These are phyloP conservation scores for Hypercompe scribonia DNA, from an alignment of 2,888 invertebrate species.

Conservation along the genomic window DNA sequence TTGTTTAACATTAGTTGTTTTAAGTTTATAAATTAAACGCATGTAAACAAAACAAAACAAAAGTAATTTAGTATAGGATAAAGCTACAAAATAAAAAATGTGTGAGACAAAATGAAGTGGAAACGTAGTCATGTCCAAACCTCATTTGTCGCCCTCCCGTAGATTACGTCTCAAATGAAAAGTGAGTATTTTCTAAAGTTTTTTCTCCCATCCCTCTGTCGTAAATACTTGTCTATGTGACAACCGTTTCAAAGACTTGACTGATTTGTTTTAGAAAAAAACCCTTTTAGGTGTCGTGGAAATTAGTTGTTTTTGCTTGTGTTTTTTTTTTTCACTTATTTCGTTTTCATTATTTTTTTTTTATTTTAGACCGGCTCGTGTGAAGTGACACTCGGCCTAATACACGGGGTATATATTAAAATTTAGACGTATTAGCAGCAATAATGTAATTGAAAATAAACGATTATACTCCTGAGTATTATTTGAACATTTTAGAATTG, in stretches of 20 bases:
- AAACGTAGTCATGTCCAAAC: slow-evolving; percentile 77
- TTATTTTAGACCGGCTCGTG: not conserved
- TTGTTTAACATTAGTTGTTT: no score
- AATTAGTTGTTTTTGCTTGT: slow-evolving; percentile 42
- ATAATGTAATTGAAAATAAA: no score
- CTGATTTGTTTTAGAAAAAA: slow-evolving; percentile 72
- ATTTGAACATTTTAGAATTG: no score
- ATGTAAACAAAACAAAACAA: not conserved
- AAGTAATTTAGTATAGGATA: slow-evolving; percentile 33
- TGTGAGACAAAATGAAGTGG: slow-evolving; percentile 56
- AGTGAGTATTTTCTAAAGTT: slow-evolving; percentile 77
- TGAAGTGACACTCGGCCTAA: no score
- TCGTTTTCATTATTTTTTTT: not conserved
- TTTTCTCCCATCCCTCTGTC: slow-evolving; percentile 68
- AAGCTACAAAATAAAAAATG: slow-evolving; percentile 56
- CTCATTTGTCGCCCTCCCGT: slow-evolving; percentile 71
- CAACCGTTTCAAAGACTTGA: slow-evolving; percentile 65
- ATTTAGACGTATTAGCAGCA: no score
- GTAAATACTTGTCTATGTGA: slow-evolving; percentile 72
- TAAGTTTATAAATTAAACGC: no score
- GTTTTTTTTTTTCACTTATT: slow-evolving; percentile 21
- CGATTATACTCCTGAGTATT: no score
- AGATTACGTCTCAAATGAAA: slow-evolving; percentile 83
- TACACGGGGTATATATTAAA: no score
- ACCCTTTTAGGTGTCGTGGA: slow-evolving; percentile 34